A percentile compares a stretch with the other conserved stretches of the same genome.
Conservation (phyloP, 37 sponge, comb jelly and placozoan genomes). For the Mnemiopsis leidyi region DNA sequence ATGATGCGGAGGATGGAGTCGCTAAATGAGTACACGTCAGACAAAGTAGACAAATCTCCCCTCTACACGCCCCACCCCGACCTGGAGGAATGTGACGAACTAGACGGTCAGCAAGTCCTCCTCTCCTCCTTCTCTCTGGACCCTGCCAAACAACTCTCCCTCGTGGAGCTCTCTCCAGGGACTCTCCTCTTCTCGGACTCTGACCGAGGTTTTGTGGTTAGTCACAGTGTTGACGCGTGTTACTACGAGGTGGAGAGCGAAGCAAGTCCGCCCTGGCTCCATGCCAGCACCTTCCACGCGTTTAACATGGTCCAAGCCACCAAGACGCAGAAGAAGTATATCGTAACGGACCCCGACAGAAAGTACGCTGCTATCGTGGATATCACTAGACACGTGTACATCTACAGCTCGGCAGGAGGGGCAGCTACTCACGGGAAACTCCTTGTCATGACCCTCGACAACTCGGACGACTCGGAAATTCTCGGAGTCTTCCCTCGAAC, state of each 20-base stretch:
- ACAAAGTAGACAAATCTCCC: constrained; percentile 21
- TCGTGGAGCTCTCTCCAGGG: constrained; percentile 58
- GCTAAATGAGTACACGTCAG: constrained; percentile 17
- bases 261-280: neutral
- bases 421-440: neutral
- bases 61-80: constrained; percentile 49
- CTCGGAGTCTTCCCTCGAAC: neutral
- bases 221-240: constrained; percentile 61
- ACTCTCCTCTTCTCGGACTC: neutral
- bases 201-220: neutral
- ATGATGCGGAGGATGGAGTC: constrained; percentile 28
- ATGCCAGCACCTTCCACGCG: neutral
- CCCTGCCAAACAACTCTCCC: neutral
- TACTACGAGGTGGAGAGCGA: neutral
- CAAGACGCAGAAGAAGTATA: constrained; percentile 62
- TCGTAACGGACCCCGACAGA: neutral
- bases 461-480: constrained; percentile 5
- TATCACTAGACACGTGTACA: constrained; percentile 6
- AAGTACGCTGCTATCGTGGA: constrained; percentile 22
- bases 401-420: neutral
- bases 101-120: constrained; percentile 48
- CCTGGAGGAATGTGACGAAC: constrained; percentile 40
- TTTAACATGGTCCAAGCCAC: constrained; percentile 61
- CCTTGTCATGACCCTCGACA: constrained; percentile 29
- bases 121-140: neutral